A percentile compares a stretch with the other conserved stretches of the same genome.
These are phyloP conservation scores for Dryas iulia DNA, from an alignment of 1,140 invertebrate genomes.

Conservation along the genomic window DNA sequence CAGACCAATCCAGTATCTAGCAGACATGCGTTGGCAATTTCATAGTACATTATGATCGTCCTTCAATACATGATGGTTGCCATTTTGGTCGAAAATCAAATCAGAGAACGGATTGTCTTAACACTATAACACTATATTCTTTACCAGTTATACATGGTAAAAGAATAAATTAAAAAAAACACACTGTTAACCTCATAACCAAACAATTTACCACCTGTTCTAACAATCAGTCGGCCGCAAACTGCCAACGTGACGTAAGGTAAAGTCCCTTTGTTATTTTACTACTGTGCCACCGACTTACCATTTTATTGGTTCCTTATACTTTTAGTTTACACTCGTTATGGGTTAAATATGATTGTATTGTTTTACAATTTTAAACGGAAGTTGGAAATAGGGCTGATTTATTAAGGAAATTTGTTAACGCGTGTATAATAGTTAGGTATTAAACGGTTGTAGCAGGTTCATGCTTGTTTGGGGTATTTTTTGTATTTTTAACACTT, in stretches of 20 bases:
- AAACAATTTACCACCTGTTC: conserved; percentile 37
- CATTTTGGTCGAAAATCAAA: too few relatives aligned
- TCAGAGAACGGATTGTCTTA: background rate
- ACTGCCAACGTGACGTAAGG: conserved; percentile 43
- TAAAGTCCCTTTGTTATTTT: conserved; percentile 46
- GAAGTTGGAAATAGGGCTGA: background rate
- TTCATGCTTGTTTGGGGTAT: too few relatives aligned
- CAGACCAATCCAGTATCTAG: too few relatives aligned
- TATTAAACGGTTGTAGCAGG: too few relatives aligned
- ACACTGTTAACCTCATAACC: background rate
- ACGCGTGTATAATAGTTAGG: too few relatives aligned
- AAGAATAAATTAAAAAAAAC: background rate
- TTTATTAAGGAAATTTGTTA: conserved; percentile 8
- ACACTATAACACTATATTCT: background rate
- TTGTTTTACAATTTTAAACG: conserved; percentile 13
- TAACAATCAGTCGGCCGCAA: conserved; percentile 62
- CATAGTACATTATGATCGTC: too few relatives aligned
- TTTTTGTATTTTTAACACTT: too few relatives aligned
- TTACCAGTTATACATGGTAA: too few relatives aligned
- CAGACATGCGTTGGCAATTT: too few relatives aligned
- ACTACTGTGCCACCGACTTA: conserved; percentile 47
- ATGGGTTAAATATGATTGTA: conserved; percentile 28
- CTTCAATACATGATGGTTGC: too few relatives aligned
- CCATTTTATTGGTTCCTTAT: conserved; percentile 48
- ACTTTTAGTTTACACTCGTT: conserved; percentile 28